phyloP scores from a whole-genome alignment of 2,888 invertebrate genomes.

The Epirrhoe tristata region DNA sequence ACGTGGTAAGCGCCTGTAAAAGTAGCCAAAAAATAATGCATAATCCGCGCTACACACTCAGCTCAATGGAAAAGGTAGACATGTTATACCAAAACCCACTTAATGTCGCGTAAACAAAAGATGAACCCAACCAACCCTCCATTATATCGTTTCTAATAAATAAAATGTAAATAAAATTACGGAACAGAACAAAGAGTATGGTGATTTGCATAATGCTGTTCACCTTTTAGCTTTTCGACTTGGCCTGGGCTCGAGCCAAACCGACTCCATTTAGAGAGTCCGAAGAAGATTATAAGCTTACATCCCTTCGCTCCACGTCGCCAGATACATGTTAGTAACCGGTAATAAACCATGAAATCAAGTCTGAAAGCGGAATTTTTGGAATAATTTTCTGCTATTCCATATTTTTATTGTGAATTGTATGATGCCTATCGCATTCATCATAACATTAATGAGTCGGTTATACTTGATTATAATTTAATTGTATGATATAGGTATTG shows the following conservation, averaged over 20 bases:
- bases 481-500: too few species aligned
- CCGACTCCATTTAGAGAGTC: constrained; percentile 72
- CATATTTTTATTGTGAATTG: not conserved
- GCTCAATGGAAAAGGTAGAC: constrained; percentile 43
- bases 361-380: not conserved
- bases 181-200: constrained; percentile 78
- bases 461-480: too few species aligned
- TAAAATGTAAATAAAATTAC: constrained; percentile 78
- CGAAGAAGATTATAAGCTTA: constrained; percentile 78
- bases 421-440: not conserved
- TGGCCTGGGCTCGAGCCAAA: constrained; percentile 77
- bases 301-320: constrained; percentile 49
- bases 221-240: constrained; percentile 78
- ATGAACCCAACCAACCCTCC: constrained; percentile 57
- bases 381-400: not conserved
- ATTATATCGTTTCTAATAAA: constrained; percentile 75
- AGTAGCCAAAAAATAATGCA: constrained; percentile 23
- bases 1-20: not conserved
- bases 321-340: constrained; percentile 42
- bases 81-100: constrained; percentile 53
- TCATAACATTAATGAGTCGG: not conserved
- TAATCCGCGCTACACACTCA: constrained; percentile 34
- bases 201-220: constrained; percentile 82
- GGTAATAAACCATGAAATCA: constrained; percentile 40
- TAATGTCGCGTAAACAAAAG: constrained; percentile 62